Evolutionary conservation across 35 echinoderm and acorn worm genomes (phyloP).

Genomic region (Heliocidaris erythrogramma): DNA sequence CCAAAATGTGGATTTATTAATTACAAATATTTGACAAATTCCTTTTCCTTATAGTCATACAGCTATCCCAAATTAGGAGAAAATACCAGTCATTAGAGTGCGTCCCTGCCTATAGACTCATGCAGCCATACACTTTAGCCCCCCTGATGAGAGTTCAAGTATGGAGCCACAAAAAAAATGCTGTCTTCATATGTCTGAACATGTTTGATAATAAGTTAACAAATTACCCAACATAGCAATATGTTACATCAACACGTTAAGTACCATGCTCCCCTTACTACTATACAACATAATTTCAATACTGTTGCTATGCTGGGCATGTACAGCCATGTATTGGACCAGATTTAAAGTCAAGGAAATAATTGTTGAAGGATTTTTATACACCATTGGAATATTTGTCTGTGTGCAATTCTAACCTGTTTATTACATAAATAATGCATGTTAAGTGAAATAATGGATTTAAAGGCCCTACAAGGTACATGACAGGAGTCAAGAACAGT

Average conservation of each 20-base stretch:
- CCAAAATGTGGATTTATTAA: not conserved
- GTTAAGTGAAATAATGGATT: not conserved
- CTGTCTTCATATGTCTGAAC: not conserved
- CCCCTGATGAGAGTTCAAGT: not conserved
- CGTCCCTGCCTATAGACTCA: not conserved
- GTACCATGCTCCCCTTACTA: not conserved
- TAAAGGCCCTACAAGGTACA: not conserved
- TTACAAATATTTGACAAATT: not conserved
- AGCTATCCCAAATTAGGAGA: not conserved
- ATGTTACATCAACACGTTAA: not conserved
- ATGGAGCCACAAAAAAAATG: not conserved
- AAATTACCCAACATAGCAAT: not conserved
- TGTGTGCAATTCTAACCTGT: not conserved
- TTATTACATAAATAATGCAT: not conserved
- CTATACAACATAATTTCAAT: not conserved
- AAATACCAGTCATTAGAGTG: not conserved
- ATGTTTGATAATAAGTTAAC: not conserved
- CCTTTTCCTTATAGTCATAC: not conserved
- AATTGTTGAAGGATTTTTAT: too few species aligned
- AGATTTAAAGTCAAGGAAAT: not conserved
- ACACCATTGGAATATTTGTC: too few species aligned
- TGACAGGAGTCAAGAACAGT: not conserved
- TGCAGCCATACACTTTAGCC: not conserved
- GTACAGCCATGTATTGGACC: not conserved
- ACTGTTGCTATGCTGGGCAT: not conserved